phyloP scores from a whole-genome alignment of 2,888 invertebrate genomes.

The Drosophila borealis region DNA sequence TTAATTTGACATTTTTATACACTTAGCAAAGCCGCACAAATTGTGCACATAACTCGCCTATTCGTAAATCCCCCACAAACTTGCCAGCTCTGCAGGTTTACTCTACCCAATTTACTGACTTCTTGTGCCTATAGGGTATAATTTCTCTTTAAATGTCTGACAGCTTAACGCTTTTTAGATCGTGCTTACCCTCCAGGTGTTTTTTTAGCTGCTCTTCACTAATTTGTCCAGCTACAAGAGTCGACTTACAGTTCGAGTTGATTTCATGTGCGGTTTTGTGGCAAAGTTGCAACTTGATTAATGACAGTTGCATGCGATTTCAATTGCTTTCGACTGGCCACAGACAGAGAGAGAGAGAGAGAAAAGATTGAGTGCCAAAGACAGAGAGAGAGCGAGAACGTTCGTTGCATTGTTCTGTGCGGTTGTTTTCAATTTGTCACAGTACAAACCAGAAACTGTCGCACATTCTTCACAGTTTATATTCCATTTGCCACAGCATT shows the following conservation, averaged over 20 bases:
- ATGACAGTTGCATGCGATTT: slow-evolving; percentile 62
- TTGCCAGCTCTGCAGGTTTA: neutral
- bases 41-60: slow-evolving; percentile 40
- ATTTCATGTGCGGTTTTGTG: slow-evolving; percentile 43
- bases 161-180: slow-evolving; percentile 33
- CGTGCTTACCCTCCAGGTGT: slow-evolving; percentile 12
- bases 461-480: slow-evolving; percentile 39
- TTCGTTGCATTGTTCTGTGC: slow-evolving; percentile 32
- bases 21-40: slow-evolving; percentile 36
- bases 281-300: slow-evolving; percentile 66
- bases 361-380: neutral
- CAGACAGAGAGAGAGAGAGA: slow-evolving; percentile 1
- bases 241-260: slow-evolving; percentile 27
- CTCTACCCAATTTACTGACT: neutral
- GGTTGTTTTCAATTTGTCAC: slow-evolving; percentile 53
- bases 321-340: slow-evolving; percentile 49
- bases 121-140: slow-evolving; percentile 13
- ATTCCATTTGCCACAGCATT: slow-evolving; percentile 47
- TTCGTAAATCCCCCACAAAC: slow-evolving; percentile 10
- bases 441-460: slow-evolving; percentile 47
- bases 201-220: neutral
- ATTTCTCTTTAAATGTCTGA: slow-evolving; percentile 28
- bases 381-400: neutral
- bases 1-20: slow-evolving; percentile 66
- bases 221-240: slow-evolving; percentile 23